phyloP scores from a whole-genome alignment of 2,888 invertebrate species.

The Troides oblongomaculatus region DNA sequence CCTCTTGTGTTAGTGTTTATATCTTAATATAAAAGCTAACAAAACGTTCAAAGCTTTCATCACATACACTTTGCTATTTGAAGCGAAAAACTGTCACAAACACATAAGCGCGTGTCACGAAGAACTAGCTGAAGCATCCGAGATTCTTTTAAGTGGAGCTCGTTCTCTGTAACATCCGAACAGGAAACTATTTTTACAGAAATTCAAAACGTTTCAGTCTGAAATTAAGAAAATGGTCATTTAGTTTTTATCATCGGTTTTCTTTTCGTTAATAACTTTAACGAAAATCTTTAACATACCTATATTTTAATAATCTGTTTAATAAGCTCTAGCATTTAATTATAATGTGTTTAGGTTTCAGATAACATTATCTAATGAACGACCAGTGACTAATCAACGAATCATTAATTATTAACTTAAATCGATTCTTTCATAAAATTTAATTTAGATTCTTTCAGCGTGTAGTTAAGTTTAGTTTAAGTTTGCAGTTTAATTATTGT shows the following conservation, averaged over 20 bases:
- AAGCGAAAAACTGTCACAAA: constrained; percentile 15
- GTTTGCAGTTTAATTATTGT: constrained; percentile 10
- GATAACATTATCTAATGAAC: too few relatives aligned
- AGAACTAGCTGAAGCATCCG: constrained; percentile 23
- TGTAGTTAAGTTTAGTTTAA: constrained; percentile 3
- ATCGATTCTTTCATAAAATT: not conserved
- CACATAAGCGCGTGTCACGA: constrained; percentile 19
- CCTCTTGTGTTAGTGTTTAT: constrained; percentile 2
- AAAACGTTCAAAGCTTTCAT: constrained; percentile 14
- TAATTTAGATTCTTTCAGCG: constrained; percentile 1
- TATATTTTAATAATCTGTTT: too few relatives aligned
- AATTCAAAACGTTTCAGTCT: constrained; percentile 22
- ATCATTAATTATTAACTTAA: too few relatives aligned
- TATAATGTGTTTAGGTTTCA: too few relatives aligned
- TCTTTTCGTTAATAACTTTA: not conserved
- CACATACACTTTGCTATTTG: constrained; percentile 19
- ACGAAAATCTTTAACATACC: too few relatives aligned
- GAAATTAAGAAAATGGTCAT: constrained; percentile 7
- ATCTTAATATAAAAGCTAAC: constrained; percentile 12
- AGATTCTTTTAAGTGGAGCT: constrained; percentile 25
- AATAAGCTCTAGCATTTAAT: too few relatives aligned
- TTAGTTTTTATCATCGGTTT: constrained; percentile 7
- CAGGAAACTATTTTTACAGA: constrained; percentile 24
- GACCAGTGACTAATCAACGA: too few relatives aligned
- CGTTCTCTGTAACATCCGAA: constrained; percentile 17